Conservation (phyloP, 2,888 invertebrate genomes). For the Bruchidius siliquastri region DNA sequence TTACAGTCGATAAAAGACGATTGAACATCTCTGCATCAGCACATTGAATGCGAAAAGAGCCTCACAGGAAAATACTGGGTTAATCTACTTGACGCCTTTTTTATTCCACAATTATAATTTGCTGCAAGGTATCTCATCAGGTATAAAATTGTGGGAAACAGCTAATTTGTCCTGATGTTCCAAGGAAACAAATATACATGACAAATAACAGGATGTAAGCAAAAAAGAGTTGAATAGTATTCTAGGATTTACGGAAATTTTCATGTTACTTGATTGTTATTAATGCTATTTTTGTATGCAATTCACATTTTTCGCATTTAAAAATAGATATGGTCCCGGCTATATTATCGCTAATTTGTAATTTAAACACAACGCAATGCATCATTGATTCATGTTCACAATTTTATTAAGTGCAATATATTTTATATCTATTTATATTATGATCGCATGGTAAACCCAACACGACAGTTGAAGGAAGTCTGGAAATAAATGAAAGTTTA, state of each 20-base stretch:
- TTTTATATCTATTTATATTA: not conserved
- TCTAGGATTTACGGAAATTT: not conserved
- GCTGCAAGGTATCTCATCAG: no score
- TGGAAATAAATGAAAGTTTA: no score
- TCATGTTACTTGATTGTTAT: not conserved
- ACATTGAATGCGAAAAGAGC: no score
- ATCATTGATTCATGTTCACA: not conserved
- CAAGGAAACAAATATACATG: not conserved
- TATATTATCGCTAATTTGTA: not conserved
- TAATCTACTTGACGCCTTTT: no score
- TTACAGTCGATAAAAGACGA: no score
- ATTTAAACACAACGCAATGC: not conserved
- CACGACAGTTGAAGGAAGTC: not conserved
- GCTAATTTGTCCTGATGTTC: not conserved
- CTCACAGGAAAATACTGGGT: no score
- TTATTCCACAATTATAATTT: no score
- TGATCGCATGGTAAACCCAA: not conserved
- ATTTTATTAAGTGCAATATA: not conserved
- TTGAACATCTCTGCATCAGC: no score
- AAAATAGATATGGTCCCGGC: not conserved
- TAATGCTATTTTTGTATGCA: not conserved
- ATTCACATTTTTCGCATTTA: not conserved
- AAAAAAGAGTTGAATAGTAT: not conserved
- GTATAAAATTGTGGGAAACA: not conserved
- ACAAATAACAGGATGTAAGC: not conserved